These are phyloP conservation scores for Scaeva pyrastri DNA, from an alignment of 2,888 invertebrate species.

Conservation along the genomic window DNA sequence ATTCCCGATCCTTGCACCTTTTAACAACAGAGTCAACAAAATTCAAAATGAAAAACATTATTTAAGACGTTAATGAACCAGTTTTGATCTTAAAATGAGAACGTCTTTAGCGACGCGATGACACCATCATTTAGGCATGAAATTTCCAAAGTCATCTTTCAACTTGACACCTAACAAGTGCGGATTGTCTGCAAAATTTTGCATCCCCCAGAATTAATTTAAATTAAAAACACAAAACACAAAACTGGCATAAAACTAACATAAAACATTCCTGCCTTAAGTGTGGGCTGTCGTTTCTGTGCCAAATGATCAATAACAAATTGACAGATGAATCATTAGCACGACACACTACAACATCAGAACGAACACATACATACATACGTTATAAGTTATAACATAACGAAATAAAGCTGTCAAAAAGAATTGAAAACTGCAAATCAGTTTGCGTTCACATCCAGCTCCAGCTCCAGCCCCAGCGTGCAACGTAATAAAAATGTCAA, in stretches of 20 bases:
- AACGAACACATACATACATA: background rate
- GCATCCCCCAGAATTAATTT: conserved; percentile 44
- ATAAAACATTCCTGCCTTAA: conserved; percentile 6
- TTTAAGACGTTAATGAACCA: background rate
- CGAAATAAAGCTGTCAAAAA: conserved; percentile 59
- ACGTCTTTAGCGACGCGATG: background rate
- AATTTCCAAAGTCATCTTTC: conserved; percentile 43
- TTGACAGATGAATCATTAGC: conserved; percentile 68
- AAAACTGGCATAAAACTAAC: conserved; percentile 43
- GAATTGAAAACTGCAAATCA: conserved; percentile 67
- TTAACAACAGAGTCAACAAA: background rate
- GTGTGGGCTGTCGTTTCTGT: conserved; percentile 41
- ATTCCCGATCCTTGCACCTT: background rate
- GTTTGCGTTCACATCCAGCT: conserved; percentile 34
- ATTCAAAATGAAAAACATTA: background rate
- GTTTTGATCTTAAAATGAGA: background rate
- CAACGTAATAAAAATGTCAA: conserved; percentile 72
- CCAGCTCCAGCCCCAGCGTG: background rate
- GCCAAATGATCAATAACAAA: conserved; percentile 49
- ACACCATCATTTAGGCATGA: conserved; percentile 17
- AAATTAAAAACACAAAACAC: conserved; percentile 47
- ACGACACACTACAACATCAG: conserved; percentile 1
- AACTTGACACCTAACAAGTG: conserved; percentile 62
- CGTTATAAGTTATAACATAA: too few species aligned
- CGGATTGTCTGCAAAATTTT: background rate